Conservation (phyloP, 2,797 vertebrate species). For the Catharus ustulatus region DNA sequence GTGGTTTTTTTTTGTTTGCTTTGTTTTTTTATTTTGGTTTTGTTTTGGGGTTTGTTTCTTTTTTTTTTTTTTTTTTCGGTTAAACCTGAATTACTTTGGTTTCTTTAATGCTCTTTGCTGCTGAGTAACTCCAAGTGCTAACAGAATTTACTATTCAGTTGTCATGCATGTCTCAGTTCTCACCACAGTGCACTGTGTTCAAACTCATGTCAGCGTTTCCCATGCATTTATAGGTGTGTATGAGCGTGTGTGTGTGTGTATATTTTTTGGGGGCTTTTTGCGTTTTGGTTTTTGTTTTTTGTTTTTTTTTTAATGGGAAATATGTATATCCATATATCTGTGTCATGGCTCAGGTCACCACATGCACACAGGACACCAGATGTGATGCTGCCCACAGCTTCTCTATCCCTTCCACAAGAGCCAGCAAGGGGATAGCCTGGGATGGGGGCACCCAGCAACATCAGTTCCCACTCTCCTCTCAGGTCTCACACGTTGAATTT, state of each 20-base stretch:
- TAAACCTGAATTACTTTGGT: neutral
- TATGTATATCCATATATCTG: neutral
- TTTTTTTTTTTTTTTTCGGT: neutral
- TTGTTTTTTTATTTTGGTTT: too few relatives aligned
- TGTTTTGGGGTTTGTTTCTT: neutral
- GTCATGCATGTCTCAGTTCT: neutral
- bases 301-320: neutral
- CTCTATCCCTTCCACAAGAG: neutral
- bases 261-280: neutral
- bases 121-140: slow-evolving; percentile 27
- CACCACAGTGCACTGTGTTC: neutral
- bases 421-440: neutral
- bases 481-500: neutral
- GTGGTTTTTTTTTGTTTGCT: neutral
- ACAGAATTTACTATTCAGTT: slow-evolving; percentile 55
- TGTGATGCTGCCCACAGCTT: accelerated
- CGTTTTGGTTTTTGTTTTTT: too few relatives aligned
- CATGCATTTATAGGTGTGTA: neutral
- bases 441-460: neutral
- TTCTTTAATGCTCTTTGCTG: slow-evolving; percentile 46
- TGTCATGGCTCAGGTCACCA: neutral
- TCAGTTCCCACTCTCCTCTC: accelerated
- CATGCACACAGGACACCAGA: neutral
- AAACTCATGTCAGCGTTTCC: neutral
- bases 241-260: accelerated